Evolutionary conservation across 2,888 invertebrate genomes (phyloP).

Genomic region (Hecatera dysodea): DNA sequence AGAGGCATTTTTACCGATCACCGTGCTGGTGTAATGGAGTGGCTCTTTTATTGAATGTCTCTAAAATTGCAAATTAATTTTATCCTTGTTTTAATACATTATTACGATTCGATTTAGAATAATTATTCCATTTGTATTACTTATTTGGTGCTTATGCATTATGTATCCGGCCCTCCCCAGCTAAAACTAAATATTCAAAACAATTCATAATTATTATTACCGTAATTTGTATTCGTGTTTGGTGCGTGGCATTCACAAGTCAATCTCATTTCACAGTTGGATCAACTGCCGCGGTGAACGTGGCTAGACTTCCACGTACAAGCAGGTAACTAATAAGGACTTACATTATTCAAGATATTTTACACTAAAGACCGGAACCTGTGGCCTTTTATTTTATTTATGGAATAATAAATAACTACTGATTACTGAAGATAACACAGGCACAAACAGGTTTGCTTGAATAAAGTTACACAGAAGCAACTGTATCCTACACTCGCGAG

Average conservation of each 20-base stretch:
- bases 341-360: constrained; percentile 40
- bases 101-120: constrained; percentile 23
- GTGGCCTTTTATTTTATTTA: constrained; percentile 8
- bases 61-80: not conserved
- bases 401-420: constrained; percentile 28
- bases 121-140: constrained; percentile 26
- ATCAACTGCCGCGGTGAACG: not conserved
- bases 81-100: constrained; percentile 3
- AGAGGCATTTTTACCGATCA: too few species aligned
- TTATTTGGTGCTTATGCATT: constrained; percentile 35
- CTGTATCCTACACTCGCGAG: too few species aligned
- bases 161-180: constrained; percentile 32
- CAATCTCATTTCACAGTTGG: constrained; percentile 40
- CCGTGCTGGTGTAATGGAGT: not conserved
- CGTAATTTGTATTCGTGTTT: constrained; percentile 37
- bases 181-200: constrained; percentile 32
- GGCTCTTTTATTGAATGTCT: not conserved
- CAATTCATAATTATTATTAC: constrained; percentile 36
- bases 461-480: constrained; percentile 12
- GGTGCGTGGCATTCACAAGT: constrained; percentile 14
- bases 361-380: constrained; percentile 18
- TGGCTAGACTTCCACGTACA: constrained; percentile 15
- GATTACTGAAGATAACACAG: not conserved
- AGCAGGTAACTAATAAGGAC: constrained; percentile 10
- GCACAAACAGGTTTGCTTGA: not conserved